phyloP scores from a whole-genome alignment of 2,797 vertebrate genomes.

The Dromococcyx pavoninus region DNA sequence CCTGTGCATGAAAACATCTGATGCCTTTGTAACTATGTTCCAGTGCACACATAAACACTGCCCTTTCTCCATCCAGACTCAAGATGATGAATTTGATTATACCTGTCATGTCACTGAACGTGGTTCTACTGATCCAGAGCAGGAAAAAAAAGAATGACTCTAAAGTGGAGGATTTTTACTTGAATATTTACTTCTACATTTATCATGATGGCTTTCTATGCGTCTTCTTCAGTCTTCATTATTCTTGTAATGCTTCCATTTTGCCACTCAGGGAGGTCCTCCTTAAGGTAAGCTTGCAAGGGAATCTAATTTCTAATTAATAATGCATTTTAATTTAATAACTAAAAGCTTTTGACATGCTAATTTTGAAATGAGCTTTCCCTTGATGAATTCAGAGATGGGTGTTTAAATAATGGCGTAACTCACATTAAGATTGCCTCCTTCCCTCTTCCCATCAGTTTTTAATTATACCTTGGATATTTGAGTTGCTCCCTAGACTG shows the following conservation, averaged over 20 bases:
- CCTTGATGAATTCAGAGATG: constrained; percentile 26
- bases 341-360: constrained; percentile 25
- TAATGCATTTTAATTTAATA: constrained; percentile 44
- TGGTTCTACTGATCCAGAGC: neutral
- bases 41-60: neutral
- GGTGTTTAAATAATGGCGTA: constrained; percentile 41
- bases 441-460: neutral
- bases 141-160: neutral
- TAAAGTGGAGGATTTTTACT: neutral
- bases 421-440: neutral
- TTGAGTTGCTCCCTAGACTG: neutral
- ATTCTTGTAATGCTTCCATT: neutral
- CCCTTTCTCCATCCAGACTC: neutral
- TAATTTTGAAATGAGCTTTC: constrained; percentile 49
- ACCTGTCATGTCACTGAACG: neutral
- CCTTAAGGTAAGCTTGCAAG: constrained; percentile 8
- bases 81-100: neutral
- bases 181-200: neutral
- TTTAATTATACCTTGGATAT: neutral
- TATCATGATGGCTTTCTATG: neutral
- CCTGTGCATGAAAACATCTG: fast-evolving
- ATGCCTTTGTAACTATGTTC: neutral
- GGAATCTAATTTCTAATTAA: constrained; percentile 58
- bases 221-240: neutral
- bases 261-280: neutral